Evolutionary conservation across 1,140 invertebrate species (phyloP).

Genomic region (Callitettix versicolor): DNA sequence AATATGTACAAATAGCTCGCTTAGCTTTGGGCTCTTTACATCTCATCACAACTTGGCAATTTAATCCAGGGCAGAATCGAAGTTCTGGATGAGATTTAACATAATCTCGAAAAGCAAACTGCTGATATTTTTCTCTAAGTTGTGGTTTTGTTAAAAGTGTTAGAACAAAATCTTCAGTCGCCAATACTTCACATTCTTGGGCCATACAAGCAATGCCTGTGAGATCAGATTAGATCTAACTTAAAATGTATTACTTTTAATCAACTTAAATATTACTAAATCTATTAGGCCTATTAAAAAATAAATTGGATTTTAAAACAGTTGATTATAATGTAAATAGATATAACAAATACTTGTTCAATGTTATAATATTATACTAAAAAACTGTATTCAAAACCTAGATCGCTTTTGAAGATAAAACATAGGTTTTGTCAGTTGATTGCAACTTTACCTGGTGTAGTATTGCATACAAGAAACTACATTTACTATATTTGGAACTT

Average conservation of each 20-base stretch:
- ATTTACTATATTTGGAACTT: too few species aligned
- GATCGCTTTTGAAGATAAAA: too few species aligned
- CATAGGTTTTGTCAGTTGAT: too few species aligned
- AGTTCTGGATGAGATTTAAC: conserved; percentile 85
- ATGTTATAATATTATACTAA: too few species aligned
- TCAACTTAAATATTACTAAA: not conserved
- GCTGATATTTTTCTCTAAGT: conserved; percentile 84
- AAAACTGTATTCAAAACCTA: too few species aligned
- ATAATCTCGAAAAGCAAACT: conserved; percentile 92
- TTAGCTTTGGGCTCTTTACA: conserved; percentile 70
- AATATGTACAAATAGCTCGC: conserved; percentile 62
- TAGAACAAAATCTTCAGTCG: conserved; percentile 91
- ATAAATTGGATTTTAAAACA: not conserved
- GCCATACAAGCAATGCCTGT: conserved; percentile 93
- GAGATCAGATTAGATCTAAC: conserved; percentile 24
- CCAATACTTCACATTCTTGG: conserved; percentile 79
- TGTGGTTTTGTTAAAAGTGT: conserved; percentile 65
- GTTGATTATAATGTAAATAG: too few species aligned
- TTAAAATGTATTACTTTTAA: not conserved
- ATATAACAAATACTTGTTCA: too few species aligned
- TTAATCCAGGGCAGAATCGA: conserved; percentile 90
- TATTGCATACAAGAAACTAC: too few species aligned
- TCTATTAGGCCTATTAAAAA: not conserved
- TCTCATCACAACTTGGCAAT: conserved; percentile 79
- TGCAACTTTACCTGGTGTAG: too few species aligned